Base-by-base conservation (phyloP, 2,888 invertebrate genomes). In the Ochropacha duplaris region DNA sequence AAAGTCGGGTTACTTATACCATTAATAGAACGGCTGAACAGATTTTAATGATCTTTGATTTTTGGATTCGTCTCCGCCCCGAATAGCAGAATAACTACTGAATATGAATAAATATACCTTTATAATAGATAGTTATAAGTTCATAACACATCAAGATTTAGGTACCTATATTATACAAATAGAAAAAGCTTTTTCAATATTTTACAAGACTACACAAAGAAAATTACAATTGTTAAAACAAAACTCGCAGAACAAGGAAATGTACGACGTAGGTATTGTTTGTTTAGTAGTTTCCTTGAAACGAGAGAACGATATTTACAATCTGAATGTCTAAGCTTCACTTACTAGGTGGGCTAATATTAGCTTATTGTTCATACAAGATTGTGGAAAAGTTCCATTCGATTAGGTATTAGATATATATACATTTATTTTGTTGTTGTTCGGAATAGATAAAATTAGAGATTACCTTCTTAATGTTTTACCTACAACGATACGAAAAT, bases 281-380 rank as follows among this genome's bases (percentile, higher is more conserved):
- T 44, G 14, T 44, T 60, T 50, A 57, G 57, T 60, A 57, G 57
- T 60, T 60, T 60, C 57, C 60, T 57, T 55, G 22, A 57, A 57
- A 55, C 57, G 61, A 51, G 54, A 56, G 54, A 44, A 44, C 44
- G 19, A 44, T 44, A 44, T 44, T 44, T 19, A 44, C 44, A 44
- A 44, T 44, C 8, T 44, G 44, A 44, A 44, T 44, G 19, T 44
- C 44, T 44, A 44, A 44, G 44, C 44, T 44, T 19, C 44, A 44
- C 44, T 44, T 16, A 39, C 16, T 39, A 39, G 39, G 16, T n/a
- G 39, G 16, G 16, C n/a, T 44, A 44, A 44, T 19, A 44, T 44
- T 44, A 44, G 44, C 44, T 19, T 19, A 19, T 19, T 59, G 44
- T 44, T 44, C 44, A 44, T 44, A 44, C 44, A 44, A 36, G 44